Conservation (phyloP, 2,797 vertebrate genomes). For the Acanthis flammea region DNA sequence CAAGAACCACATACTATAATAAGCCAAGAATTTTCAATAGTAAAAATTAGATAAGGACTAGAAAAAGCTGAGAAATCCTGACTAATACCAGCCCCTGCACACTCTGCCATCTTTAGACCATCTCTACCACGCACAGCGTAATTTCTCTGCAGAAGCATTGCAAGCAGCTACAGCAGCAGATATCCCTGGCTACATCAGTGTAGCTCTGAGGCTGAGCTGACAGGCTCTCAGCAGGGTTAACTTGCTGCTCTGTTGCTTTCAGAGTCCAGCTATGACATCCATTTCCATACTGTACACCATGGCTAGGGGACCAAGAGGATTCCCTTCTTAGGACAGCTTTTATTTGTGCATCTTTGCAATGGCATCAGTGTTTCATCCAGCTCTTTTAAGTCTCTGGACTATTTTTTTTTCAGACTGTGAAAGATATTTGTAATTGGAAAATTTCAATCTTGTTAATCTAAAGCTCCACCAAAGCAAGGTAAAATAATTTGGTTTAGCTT, state of each 20-base stretch:
- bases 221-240: neutral
- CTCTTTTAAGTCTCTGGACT: neutral
- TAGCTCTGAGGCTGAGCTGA: neutral
- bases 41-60: neutral
- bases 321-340: neutral
- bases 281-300: neutral
- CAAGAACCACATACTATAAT: neutral
- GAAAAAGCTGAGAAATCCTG: neutral
- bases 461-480: neutral
- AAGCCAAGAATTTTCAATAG: neutral
- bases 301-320: fast-evolving
- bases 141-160: neutral
- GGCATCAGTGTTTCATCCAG: neutral
- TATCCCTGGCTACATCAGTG: neutral
- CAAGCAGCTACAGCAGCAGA: slow-evolving; percentile 6
- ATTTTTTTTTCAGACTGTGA: neutral
- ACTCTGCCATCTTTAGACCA: neutral
- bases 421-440: neutral
- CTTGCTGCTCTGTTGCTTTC: neutral
- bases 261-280: neutral
- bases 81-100: neutral
- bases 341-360: neutral
- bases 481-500: neutral
- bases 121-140: neutral
- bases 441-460: neutral